Conservation (phyloP, 1,140 invertebrate genomes). For the Euglossa dilemma region DNA sequence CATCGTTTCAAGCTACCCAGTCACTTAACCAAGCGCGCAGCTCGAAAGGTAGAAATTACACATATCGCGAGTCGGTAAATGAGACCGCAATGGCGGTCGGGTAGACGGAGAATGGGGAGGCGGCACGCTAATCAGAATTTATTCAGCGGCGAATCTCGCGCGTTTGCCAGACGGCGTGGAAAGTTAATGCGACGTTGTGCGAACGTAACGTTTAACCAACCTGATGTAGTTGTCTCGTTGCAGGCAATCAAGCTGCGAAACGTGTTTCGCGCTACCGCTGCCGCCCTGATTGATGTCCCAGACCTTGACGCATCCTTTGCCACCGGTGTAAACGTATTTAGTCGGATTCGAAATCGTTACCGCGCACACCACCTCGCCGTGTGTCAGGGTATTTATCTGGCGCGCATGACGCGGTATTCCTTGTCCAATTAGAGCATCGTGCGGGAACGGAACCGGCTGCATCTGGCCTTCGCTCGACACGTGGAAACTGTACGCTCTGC, state of each 20-base stretch:
- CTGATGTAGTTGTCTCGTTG: slow-evolving; percentile 99
- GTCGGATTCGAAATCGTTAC: slow-evolving; percentile 95
- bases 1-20: background rate
- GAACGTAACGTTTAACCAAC: slow-evolving; percentile 77
- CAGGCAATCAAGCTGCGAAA: slow-evolving; percentile 97
- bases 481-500: slow-evolving; percentile 96
- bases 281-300: slow-evolving; percentile 95
- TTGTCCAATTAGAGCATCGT: slow-evolving; percentile 95
- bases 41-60: slow-evolving; percentile 17
- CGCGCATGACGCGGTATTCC: slow-evolving; percentile 96
- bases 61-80: slow-evolving; percentile 17
- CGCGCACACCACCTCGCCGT: slow-evolving; percentile 96
- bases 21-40: background rate
- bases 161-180: slow-evolving; percentile 50
- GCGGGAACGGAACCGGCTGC: slow-evolving; percentile 97
- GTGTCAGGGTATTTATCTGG: slow-evolving; percentile 95
- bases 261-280: slow-evolving; percentile 88
- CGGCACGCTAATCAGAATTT: slow-evolving; percentile 51
- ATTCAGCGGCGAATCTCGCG: slow-evolving; percentile 54
- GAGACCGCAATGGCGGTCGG: slow-evolving; percentile 20
- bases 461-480: slow-evolving; percentile 94
- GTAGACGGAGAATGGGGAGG: background rate
- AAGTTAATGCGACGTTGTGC: slow-evolving; percentile 61
- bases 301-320: slow-evolving; percentile 99
- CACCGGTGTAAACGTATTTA: slow-evolving; percentile 98